Conservation (phyloP, 2,797 vertebrate genomes). For the Oophaga sylvatica region DNA sequence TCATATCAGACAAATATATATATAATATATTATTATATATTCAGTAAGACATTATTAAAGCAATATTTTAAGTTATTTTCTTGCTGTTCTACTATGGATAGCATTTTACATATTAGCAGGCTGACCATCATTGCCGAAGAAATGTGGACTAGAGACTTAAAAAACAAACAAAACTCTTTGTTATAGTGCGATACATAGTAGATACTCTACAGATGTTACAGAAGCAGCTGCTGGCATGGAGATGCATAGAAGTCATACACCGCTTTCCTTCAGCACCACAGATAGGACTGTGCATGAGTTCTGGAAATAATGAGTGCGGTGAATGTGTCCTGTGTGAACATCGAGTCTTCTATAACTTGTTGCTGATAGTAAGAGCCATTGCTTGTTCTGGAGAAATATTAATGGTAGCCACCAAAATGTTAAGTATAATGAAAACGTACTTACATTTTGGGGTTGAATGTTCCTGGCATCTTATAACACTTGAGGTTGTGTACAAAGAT, state of each 20-base stretch:
- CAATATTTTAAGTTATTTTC: background rate
- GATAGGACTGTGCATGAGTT: background rate
- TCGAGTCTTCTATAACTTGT: background rate
- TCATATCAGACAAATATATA: too few relatives aligned
- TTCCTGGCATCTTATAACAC: background rate
- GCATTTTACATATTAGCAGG: background rate
- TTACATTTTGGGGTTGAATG: constrained; percentile 9
- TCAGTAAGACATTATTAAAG: background rate
- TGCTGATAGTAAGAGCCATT: background rate
- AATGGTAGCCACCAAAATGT: background rate
- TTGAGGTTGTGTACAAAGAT: background rate
- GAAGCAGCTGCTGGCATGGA: constrained; percentile 17
- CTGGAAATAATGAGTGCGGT: background rate
- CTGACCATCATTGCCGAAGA: background rate
- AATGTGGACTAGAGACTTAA: background rate
- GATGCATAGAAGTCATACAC: background rate
- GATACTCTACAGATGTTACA: background rate
- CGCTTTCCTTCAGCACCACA: background rate
- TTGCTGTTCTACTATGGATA: background rate
- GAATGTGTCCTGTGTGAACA: background rate
- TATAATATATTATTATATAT: too few relatives aligned
- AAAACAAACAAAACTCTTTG: background rate
- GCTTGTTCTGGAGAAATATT: background rate
- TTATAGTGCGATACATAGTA: background rate
- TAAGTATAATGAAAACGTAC: constrained; percentile 6